A percentile compares a stretch with the other conserved stretches of the same genome.
Conservation (phyloP, 35 echinoderm and acorn worm genomes). For the Ptychodera flava region DNA sequence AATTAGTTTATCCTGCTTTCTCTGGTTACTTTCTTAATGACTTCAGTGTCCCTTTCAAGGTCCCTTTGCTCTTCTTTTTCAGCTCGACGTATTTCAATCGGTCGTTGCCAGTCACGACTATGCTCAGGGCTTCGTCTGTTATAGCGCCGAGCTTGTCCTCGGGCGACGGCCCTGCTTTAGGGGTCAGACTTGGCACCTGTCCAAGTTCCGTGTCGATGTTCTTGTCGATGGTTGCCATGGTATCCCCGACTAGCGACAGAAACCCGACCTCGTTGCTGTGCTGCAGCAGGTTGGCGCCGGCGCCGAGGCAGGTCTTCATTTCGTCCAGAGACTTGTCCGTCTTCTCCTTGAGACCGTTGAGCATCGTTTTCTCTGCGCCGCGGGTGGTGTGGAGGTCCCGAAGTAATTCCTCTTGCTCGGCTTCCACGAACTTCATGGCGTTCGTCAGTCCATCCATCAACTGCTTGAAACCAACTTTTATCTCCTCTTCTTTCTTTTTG, state of each 20-base stretch:
- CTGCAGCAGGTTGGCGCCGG: background rate
- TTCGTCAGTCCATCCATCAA: background rate
- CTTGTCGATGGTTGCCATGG: background rate
- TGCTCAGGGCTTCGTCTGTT: no score
- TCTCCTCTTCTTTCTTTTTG: background rate
- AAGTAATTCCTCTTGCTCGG: background rate
- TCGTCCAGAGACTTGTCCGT: background rate
- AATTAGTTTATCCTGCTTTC: no score
- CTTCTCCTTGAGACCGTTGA: background rate
- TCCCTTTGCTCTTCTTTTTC: no score
- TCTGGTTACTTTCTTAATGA: no score
- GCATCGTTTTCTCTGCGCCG: background rate
- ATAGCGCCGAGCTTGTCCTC: no score
- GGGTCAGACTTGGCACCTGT: no score
- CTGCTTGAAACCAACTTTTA: background rate
- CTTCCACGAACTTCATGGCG: background rate
- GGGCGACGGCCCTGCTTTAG: no score
- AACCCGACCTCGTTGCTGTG: background rate
- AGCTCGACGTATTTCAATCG: no score
- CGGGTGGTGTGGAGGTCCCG: background rate
- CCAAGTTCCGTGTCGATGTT: no score
- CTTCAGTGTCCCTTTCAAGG: no score
- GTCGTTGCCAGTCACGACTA: no score
- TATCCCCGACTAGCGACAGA: background rate
- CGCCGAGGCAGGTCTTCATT: background rate